These are phyloP conservation scores for Oasisia sp. DNA, from an alignment of 2,888 invertebrate species.

Conservation along the genomic window DNA sequence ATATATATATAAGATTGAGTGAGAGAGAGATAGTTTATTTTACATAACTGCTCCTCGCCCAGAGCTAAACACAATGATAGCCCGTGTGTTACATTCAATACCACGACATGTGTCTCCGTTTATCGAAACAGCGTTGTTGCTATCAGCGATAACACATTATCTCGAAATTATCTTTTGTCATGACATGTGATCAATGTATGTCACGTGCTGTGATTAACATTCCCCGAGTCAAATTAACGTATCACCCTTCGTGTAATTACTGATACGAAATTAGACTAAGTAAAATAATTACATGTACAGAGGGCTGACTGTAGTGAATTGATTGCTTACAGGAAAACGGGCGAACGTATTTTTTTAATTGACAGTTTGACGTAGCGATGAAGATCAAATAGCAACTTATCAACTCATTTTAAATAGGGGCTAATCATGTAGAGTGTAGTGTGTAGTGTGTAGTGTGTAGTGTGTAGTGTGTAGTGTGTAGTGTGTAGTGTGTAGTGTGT, in stretches of 20 bases:
- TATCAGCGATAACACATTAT: background rate
- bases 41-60: background rate
- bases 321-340: background rate
- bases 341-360: too few species aligned
- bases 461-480: too few species aligned
- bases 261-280: background rate
- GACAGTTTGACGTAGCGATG: background rate
- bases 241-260: background rate
- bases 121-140: background rate
- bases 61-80: background rate
- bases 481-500: too few species aligned
- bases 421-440: background rate
- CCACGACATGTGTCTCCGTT: background rate
- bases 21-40: too few species aligned
- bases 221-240: background rate
- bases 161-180: too few species aligned
- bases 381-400: background rate
- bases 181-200: too few species aligned
- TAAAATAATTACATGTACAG: background rate
- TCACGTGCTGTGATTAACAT: background rate
- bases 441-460: too few species aligned
- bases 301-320: background rate
- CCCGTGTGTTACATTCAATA: background rate
- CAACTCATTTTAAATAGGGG: background rate
- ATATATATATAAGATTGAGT: too few species aligned